Evolutionary conservation across 2,888 invertebrate species (phyloP).

Genomic region (Callinectes sapidus): DNA sequence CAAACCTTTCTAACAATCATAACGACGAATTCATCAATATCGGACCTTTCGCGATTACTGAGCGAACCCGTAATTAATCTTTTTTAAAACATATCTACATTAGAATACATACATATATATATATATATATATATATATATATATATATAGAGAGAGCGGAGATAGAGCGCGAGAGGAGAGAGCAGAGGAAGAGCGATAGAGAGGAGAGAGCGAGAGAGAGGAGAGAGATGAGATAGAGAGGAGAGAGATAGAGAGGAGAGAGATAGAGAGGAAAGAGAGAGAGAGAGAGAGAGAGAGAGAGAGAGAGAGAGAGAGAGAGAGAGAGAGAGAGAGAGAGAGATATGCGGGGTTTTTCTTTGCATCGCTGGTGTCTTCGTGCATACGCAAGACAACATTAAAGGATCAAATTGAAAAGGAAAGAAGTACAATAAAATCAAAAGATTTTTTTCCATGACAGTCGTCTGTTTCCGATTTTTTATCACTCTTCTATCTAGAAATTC

Average conservation of each 20-base stretch:
- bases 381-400: too few species aligned
- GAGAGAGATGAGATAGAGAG: constrained; percentile 1
- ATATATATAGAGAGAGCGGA: too few species aligned
- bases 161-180: not conserved
- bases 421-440: too few species aligned
- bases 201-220: too few species aligned
- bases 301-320: constrained; percentile 41
- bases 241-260: not conserved
- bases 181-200: too few species aligned
- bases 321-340: constrained; percentile 41
- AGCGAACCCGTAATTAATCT: not conserved
- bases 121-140: too few species aligned
- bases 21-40: not conserved
- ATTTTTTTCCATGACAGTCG: too few species aligned
- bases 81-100: not conserved
- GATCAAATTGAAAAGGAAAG: too few species aligned
- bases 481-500: too few species aligned
- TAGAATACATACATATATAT: not conserved
- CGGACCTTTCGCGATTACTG: not conserved
- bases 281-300: not conserved
- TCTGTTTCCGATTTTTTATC: too few species aligned
- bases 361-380: too few species aligned
- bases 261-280: not conserved
- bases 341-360: too few species aligned
- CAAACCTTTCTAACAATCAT: not conserved